Base-by-base conservation (phyloP, 2,888 invertebrate species). In the Brachypalpus laphriformis region DNA sequence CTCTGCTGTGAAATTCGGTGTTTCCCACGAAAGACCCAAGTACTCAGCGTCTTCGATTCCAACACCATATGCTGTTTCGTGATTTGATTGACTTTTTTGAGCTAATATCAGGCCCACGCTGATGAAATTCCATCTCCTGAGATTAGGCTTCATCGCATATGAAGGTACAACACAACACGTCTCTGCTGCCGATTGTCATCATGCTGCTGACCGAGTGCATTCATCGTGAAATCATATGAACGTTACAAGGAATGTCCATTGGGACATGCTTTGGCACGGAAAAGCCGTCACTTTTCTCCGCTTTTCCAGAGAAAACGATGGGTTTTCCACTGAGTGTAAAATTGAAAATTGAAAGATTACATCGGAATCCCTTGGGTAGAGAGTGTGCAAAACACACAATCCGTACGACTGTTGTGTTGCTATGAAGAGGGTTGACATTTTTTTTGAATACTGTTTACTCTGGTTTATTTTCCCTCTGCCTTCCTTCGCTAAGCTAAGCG, bases 331-430 rank as follows among this genome's bases (percentile, higher is more conserved):
- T 59, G 59, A 74, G 68, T 77, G 74, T 59, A 68, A 78, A 83
- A 83, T 78, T 74, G 78, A 83, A 83, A 83, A 83, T 83, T 83
- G 78, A 83, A 74, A 83, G 83, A 83, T 83, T 83, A 83, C 83
- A 78, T 56, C 16, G 74, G 63, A 70, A 70, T 78, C 83, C 78
- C 83, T 8, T 2, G 68, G 51, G 74, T 61, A 28, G 22, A 11
- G 14, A 14, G 25, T 5, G 5, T n/a, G 25, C 25, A 25, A 25
- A 25, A 65, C 51, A 68, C 22, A 25, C 54, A n/a, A 25, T 37
- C 25, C 7, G 14, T 56, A 45, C 16, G 68, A 40, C 42, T 61
- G 28, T 9, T 49, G 49, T 49, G 16, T 22, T n/a, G 5, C 54
- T 47, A 63, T 71, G 68, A 68, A 56, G 68, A 25, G 47, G 71